Evolutionary conservation across 2,113 vertebrate species (phyloP).

Genomic region (Eudorcas thomsonii): DNA sequence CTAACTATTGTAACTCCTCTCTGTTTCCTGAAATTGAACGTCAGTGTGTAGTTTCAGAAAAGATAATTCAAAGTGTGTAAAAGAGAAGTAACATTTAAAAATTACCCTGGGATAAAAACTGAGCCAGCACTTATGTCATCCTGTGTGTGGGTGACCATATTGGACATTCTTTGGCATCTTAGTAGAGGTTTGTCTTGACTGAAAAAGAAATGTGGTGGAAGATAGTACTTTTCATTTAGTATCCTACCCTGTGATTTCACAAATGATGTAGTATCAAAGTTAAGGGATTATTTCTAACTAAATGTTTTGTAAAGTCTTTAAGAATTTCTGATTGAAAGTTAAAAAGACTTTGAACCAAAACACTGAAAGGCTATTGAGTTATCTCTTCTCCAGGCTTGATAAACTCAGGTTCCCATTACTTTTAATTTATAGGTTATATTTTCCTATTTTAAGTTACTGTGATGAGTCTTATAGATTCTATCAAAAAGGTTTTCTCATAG

Average conservation of each 20-base stretch:
- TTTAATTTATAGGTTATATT: neutral
- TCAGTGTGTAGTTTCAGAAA: neutral
- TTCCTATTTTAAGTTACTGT: constrained; percentile 29
- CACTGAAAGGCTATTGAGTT: neutral
- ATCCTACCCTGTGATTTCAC: neutral
- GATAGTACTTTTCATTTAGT: neutral
- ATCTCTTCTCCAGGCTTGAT: neutral
- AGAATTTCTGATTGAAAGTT: neutral
- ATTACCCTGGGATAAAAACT: neutral
- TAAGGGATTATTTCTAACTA: constrained; percentile 3
- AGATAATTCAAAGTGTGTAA: neutral
- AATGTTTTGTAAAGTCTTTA: neutral
- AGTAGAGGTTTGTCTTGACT: neutral
- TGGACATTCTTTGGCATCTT: neutral
- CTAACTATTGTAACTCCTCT: neutral
- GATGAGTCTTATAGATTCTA: neutral
- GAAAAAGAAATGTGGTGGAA: neutral
- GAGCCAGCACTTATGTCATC: neutral
- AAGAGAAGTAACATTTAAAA: neutral
- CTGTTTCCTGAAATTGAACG: neutral
- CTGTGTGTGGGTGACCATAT: neutral
- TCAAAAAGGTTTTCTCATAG: neutral
- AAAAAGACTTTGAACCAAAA: neutral
- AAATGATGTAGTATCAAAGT: neutral
- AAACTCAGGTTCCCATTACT: neutral